Evolutionary conservation across 2,888 invertebrate species (phyloP).

Genomic region (Acanthosepion lycidas): DNA sequence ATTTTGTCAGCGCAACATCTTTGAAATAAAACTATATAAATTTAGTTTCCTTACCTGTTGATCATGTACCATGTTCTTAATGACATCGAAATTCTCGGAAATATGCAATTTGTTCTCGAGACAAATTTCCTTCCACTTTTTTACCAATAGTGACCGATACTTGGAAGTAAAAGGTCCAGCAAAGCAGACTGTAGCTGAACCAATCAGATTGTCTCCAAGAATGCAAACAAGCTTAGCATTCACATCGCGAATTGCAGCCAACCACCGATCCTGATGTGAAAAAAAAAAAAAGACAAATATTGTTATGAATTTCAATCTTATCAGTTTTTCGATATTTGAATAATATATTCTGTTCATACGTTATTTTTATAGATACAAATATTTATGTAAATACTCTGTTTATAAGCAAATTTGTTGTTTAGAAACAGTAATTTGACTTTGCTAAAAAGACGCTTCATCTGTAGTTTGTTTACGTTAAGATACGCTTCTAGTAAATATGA

Average conservation of each 20-base stretch:
- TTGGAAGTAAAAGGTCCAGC: conserved; percentile 72
- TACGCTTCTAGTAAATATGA: too few relatives aligned
- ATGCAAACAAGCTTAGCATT: conserved; percentile 70
- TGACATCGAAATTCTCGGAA: conserved; percentile 67
- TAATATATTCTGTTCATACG: too few relatives aligned
- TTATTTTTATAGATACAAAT: too few relatives aligned
- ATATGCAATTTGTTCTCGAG: conserved; percentile 65
- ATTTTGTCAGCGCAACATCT: too few relatives aligned
- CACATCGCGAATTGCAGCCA: conserved; percentile 69
- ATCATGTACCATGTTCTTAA: conserved; percentile 67
- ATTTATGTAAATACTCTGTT: too few relatives aligned
- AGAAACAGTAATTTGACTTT: too few relatives aligned
- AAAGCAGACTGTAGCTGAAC: conserved; percentile 72
- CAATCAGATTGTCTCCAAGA: conserved; percentile 72
- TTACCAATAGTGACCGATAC: conserved; percentile 66
- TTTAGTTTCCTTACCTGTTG: conserved; percentile 64
- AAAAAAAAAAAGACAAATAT: conserved; percentile 34
- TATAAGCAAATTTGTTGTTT: too few relatives aligned
- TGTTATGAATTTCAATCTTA: too few relatives aligned
- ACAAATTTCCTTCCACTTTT: conserved; percentile 65
- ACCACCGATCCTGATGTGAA: conserved; percentile 70
- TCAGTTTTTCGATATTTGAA: too few relatives aligned
- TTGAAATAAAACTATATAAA: not conserved
- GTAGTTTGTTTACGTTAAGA: too few relatives aligned
- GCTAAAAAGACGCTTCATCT: too few relatives aligned